Evolutionary conservation across 2,797 vertebrate genomes (phyloP).

Genomic region (Tenualosa thibaudeaui): DNA sequence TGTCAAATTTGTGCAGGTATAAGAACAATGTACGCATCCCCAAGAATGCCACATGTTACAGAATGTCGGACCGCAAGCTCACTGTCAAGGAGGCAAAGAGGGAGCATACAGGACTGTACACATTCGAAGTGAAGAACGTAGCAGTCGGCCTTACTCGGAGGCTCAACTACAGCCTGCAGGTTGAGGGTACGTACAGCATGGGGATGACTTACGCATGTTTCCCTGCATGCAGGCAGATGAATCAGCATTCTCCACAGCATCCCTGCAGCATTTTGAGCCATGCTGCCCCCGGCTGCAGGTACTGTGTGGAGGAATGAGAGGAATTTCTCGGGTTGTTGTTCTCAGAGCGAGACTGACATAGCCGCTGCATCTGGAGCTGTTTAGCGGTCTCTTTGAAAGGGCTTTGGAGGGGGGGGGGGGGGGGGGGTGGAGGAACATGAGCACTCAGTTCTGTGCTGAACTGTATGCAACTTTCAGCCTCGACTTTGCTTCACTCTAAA

Average conservation of each 20-base stretch:
- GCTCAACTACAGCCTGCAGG: constrained; percentile 80
- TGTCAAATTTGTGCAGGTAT: constrained; percentile 71
- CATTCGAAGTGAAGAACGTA: constrained; percentile 74
- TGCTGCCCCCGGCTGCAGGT: constrained; percentile 63
- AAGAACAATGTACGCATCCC: constrained; percentile 79
- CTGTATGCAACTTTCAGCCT: constrained; percentile 14
- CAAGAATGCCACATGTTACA: constrained; percentile 78
- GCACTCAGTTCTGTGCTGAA: neutral
- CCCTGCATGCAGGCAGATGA: neutral
- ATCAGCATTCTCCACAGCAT: neutral
- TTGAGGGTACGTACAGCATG: constrained; percentile 73
- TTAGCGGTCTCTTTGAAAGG: constrained; percentile 72
- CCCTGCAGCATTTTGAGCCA: constrained; percentile 29
- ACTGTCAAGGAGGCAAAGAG: constrained; percentile 74
- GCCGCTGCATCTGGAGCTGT: constrained; percentile 73
- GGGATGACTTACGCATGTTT: neutral
- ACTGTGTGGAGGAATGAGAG: constrained; percentile 68
- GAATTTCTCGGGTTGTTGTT: constrained; percentile 73
- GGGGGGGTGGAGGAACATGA: neutral
- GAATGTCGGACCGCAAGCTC: constrained; percentile 67
- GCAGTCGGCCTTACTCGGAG: constrained; percentile 72
- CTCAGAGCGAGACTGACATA: constrained; percentile 68
- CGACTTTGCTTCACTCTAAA: neutral
- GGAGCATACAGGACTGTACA: constrained; percentile 82
- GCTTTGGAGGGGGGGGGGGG: constrained; percentile 56